These are phyloP conservation scores for Scaptomyza reducta DNA, from an alignment of 2,888 invertebrate species.

Conservation along the genomic window DNA sequence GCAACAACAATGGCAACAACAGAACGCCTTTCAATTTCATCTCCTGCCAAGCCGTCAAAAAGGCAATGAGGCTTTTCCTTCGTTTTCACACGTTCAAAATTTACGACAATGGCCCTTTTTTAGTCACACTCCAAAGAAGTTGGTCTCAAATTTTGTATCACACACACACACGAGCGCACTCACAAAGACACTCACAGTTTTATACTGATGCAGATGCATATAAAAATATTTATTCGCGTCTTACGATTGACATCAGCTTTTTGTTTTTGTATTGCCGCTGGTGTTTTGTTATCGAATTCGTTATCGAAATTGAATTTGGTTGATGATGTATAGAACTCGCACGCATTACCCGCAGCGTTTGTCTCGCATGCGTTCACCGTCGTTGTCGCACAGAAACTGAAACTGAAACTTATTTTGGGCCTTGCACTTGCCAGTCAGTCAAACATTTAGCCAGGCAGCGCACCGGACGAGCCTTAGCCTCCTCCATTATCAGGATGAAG, in stretches of 20 bases:
- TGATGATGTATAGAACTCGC: slow-evolving; percentile 12
- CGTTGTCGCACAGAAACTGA: slow-evolving; percentile 75
- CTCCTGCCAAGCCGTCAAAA: slow-evolving; percentile 64
- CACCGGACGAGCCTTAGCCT: slow-evolving; percentile 38
- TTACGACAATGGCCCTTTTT: slow-evolving; percentile 66
- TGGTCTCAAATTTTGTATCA: slow-evolving; percentile 35
- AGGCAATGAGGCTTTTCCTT: slow-evolving; percentile 73
- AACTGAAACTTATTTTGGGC: slow-evolving; percentile 67
- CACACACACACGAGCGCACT: slow-evolving; percentile 11
- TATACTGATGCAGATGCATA: slow-evolving; percentile 19
- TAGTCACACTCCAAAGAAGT: slow-evolving; percentile 30
- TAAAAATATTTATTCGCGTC: slow-evolving; percentile 25
- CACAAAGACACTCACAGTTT: slow-evolving; percentile 17
- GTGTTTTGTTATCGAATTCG: slow-evolving; percentile 22
- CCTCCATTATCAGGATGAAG: slow-evolving; percentile 54
- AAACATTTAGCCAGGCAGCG: slow-evolving; percentile 21
- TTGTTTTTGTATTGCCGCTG: slow-evolving; percentile 27
- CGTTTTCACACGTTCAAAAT: slow-evolving; percentile 77
- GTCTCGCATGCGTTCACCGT: slow-evolving; percentile 62
- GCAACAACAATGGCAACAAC: slow-evolving; percentile 46
- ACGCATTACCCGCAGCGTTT: slow-evolving; percentile 39
- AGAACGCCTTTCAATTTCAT: slow-evolving; percentile 66
- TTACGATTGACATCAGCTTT: slow-evolving; percentile 45
- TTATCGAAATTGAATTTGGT: slow-evolving; percentile 26
- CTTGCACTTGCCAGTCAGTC: slow-evolving; percentile 57